phyloP scores from a whole-genome alignment of 2,113 vertebrate genomes.

The Pelusios castaneus region DNA sequence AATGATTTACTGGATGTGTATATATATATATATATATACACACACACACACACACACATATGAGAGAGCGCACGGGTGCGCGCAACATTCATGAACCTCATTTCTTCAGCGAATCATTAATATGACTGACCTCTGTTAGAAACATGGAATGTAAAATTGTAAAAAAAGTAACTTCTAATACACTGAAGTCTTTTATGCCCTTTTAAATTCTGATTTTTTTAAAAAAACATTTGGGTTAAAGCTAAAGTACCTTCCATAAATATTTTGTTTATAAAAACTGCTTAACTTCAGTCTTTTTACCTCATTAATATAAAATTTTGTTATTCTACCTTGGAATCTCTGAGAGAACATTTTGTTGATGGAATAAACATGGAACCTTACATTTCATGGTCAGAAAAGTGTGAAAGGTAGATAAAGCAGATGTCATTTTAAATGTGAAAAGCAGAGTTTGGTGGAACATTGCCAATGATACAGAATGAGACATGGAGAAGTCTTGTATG shows the following conservation, averaged over 20 bases:
- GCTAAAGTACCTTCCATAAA: neutral
- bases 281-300: neutral
- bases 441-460: neutral
- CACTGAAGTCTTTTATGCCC: too few species aligned
- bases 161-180: neutral
- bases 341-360: neutral
- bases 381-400: neutral
- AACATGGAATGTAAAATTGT: neutral
- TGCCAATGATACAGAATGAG: neutral
- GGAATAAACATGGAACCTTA: neutral
- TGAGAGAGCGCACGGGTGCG: too few species aligned
- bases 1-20: neutral
- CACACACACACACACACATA: too few species aligned
- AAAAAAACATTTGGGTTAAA: neutral
- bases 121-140: neutral
- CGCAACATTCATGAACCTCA: neutral
- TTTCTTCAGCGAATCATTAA: neutral
- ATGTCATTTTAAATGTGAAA: neutral
- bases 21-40: too few species aligned
- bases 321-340: neutral
- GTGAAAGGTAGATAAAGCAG: neutral
- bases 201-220: neutral
- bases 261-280: neutral
- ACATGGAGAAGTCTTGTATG: neutral
- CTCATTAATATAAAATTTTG: neutral